These are phyloP conservation scores for Aeoliscus strigatus DNA, from an alignment of 2,797 vertebrate genomes.

Conservation along the genomic window DNA sequence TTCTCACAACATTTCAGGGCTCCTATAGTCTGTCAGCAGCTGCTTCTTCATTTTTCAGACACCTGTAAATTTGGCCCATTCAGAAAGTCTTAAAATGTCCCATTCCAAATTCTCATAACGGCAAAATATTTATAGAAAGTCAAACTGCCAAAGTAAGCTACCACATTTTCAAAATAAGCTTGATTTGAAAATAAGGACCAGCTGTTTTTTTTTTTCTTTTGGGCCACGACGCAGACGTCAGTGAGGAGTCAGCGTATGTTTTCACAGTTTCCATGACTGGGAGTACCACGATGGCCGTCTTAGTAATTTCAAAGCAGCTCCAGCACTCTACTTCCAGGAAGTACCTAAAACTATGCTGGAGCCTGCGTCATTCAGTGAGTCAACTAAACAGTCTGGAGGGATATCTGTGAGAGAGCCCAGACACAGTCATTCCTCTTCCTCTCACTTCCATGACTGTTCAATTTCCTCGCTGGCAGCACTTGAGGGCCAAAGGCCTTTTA, in stretches of 20 bases:
- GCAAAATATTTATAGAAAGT: slow-evolving; percentile 67
- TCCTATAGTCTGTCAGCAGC: slow-evolving; percentile 8
- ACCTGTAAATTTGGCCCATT: slow-evolving; percentile 53
- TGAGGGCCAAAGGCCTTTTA: slow-evolving; percentile 27
- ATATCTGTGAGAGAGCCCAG: slow-evolving; percentile 67
- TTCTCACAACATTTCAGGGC: neutral
- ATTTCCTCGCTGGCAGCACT: slow-evolving; percentile 44
- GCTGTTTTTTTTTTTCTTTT: slow-evolving; percentile 61
- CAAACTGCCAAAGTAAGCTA: slow-evolving; percentile 54
- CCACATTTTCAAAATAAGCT: slow-evolving; percentile 62
- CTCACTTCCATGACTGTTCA: slow-evolving; percentile 51
- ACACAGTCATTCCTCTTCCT: slow-evolving; percentile 52
- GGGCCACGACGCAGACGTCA: slow-evolving; percentile 29
- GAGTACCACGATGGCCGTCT: slow-evolving; percentile 45
- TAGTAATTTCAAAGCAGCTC: slow-evolving; percentile 63
- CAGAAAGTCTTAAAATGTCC: slow-evolving; percentile 35
- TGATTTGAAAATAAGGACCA: slow-evolving; percentile 60
- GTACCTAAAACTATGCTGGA: slow-evolving; percentile 52
- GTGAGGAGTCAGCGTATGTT: slow-evolving; percentile 46
- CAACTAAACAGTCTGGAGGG: slow-evolving; percentile 61
- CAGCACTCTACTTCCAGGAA: slow-evolving; percentile 59
- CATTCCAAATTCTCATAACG: slow-evolving; percentile 40
- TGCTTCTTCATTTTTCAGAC: slow-evolving; percentile 32
- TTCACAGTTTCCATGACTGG: slow-evolving; percentile 67
- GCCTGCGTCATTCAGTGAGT: slow-evolving; percentile 71